Evolutionary conservation across 2,113 vertebrate genomes (phyloP).

Genomic region (Sinocyclocheilus grahami): DNA sequence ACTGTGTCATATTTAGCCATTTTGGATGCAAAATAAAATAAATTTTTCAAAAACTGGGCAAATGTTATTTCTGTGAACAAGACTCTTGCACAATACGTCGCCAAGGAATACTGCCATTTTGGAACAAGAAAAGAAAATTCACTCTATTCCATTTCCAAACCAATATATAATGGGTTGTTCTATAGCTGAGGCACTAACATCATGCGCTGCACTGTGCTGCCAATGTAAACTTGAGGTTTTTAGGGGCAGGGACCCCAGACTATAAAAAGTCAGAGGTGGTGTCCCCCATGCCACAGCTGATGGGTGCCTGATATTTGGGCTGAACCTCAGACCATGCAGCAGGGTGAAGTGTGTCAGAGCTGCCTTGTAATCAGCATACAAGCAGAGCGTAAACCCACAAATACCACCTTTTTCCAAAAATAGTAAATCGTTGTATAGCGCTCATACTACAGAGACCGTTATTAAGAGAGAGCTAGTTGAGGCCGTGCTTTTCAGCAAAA

Average conservation of each 20-base stretch:
- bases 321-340: constrained; percentile 51
- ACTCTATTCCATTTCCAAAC: constrained; percentile 45
- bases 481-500: constrained; percentile 35
- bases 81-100: background rate
- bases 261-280: constrained; percentile 59
- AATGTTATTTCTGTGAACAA: constrained; percentile 9
- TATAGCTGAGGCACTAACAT: constrained; percentile 45
- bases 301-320: constrained; percentile 42
- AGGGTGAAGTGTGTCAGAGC: constrained; percentile 57
- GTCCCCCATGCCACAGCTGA: constrained; percentile 46
- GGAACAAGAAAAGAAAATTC: constrained; percentile 34
- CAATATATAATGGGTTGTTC: constrained; percentile 51
- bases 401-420: constrained; percentile 53
- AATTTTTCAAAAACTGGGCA: background rate
- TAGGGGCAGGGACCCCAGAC: constrained; percentile 58
- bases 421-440: constrained; percentile 31
- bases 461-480: constrained; percentile 44
- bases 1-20: background rate
- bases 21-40: background rate
- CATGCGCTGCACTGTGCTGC: constrained; percentile 41
- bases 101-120: background rate
- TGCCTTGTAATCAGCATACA: constrained; percentile 61
- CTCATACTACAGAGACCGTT: constrained; percentile 46
- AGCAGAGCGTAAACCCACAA: constrained; percentile 54
- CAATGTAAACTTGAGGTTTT: constrained; percentile 60